Evolutionary conservation across 1,140 invertebrate genomes (phyloP).

Genomic region (Ostrea edulis): DNA sequence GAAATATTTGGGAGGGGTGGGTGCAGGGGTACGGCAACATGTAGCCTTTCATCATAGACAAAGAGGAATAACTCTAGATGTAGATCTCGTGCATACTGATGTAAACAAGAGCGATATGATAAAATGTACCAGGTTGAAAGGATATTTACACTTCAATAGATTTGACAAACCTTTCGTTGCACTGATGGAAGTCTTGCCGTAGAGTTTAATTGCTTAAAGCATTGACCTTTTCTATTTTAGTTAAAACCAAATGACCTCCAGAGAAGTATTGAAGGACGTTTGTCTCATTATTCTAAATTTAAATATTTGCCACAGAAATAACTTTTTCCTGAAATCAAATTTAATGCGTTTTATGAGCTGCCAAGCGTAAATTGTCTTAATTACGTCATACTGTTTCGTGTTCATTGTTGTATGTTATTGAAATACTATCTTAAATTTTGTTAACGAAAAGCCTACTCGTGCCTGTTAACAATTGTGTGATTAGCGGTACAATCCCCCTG

Average conservation of each 20-base stretch:
- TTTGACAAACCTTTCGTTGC: neutral
- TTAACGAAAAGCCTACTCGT: neutral
- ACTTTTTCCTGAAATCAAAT: neutral
- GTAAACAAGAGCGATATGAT: neutral
- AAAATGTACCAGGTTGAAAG: neutral
- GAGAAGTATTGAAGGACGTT: constrained; percentile 17
- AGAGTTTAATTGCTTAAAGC: neutral
- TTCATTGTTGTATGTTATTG: neutral
- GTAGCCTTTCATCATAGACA: neutral
- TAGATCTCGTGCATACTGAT: neutral
- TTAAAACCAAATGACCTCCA: constrained; percentile 14
- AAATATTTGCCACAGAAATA: neutral
- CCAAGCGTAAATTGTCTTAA: neutral
- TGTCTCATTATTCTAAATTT: neutral
- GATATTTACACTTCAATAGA: neutral
- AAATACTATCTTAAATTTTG: neutral
- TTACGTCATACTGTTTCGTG: neutral
- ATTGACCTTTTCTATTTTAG: neutral
- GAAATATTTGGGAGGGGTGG: neutral
- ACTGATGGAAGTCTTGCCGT: neutral
- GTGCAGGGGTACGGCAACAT: neutral
- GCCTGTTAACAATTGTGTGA: neutral
- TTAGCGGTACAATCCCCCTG: neutral
- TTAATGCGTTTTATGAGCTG: neutral
- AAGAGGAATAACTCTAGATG: neutral